These are phyloP conservation scores for Pseudorhiza aurosa DNA, from an alignment of 30 jellyfish, hydroid and myxozoan genomes.

Conservation along the genomic window DNA sequence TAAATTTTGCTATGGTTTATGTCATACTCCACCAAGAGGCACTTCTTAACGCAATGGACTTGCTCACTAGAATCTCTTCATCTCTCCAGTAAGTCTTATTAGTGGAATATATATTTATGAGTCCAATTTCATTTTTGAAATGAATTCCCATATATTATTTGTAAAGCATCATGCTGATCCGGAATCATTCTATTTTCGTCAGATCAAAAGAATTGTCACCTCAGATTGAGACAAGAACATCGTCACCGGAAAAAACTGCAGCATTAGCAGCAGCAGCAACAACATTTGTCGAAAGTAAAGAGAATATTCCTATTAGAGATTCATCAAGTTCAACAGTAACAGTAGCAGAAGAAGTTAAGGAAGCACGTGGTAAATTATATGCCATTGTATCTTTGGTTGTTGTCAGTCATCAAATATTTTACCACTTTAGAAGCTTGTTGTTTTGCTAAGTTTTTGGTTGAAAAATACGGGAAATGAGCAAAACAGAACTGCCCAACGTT, in stretches of 20 bases:
- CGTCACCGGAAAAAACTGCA: conserved; percentile 19
- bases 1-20: conserved; percentile 80
- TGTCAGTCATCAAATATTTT: no score
- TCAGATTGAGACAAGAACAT: conserved; percentile 31
- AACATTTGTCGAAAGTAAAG: neutral
- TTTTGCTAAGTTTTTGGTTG: no score
- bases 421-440: no score
- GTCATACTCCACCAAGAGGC: conserved; percentile 91
- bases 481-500: no score
- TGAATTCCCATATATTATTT: no score
- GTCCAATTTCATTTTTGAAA: no score
- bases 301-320: no score
- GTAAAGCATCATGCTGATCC: no score
- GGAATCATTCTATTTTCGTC: neutral
- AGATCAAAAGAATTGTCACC: conserved; percentile 26
- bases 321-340: neutral
- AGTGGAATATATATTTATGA: no score
- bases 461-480: no score
- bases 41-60: conserved; percentile 69
- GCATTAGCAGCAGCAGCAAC: neutral
- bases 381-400: no score
- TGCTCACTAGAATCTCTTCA: conserved; percentile 24
- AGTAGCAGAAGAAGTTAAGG: conserved; percentile 6
- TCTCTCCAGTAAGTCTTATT: conserved; percentile 28
- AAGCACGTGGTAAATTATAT: conserved; percentile 44